Evolutionary conservation across 2,888 invertebrate species (phyloP).

Genomic region (Scaptomyza reducta): DNA sequence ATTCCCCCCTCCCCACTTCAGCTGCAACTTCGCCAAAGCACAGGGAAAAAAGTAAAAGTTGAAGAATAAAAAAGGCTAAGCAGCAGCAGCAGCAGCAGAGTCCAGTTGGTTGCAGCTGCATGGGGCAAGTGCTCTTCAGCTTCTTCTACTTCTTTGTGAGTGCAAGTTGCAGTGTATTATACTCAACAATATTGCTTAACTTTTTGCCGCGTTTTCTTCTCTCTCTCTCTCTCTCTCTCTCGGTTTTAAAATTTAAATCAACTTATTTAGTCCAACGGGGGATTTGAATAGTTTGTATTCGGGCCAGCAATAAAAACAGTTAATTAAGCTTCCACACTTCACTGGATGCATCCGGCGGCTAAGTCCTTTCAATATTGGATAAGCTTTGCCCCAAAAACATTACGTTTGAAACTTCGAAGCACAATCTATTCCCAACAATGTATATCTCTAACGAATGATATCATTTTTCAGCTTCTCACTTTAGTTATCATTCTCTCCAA

Average conservation of each 20-base stretch:
- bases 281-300: not conserved
- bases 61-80: too few species aligned
- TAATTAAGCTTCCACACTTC: not conserved
- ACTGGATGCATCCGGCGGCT: too few species aligned
- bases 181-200: constrained; percentile 23
- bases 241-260: constrained; percentile 17
- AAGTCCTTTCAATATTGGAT: too few species aligned
- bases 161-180: constrained; percentile 4
- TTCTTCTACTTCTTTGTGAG: not conserved
- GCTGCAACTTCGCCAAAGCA: constrained; percentile 26
- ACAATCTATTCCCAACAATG: too few species aligned
- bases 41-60: not conserved
- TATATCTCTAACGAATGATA: too few species aligned
- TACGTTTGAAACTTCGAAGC: too few species aligned
- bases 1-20: constrained; percentile 46
- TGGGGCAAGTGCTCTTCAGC: constrained; percentile 5
- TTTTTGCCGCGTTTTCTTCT: constrained; percentile 22
- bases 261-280: not conserved
- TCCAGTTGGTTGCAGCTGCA: constrained; percentile 1
- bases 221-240: too few species aligned
- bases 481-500: too few species aligned
- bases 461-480: too few species aligned
- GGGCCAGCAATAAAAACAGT: not conserved
- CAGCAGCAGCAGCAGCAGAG: too few species aligned
- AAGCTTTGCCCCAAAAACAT: too few species aligned